Evolutionary conservation across 2,113 vertebrate genomes (phyloP), one percentile per base, ranked within the genome.

Genomic region (Oryzias celebensis): DNA sequence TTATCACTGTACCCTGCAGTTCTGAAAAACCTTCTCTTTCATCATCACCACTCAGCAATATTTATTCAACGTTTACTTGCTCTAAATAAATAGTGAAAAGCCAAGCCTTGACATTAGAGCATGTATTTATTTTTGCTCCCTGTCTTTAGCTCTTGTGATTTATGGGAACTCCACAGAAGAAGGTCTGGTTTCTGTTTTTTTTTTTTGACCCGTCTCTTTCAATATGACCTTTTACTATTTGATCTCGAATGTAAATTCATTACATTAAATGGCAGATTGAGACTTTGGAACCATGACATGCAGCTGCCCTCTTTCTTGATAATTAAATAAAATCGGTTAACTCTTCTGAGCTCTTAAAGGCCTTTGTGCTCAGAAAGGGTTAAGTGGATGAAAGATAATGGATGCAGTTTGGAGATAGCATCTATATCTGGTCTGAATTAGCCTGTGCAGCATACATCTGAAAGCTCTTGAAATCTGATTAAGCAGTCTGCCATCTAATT

Each of bases 301-400:
- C 69, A 71, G 61, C 62, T 57, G 60, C 82, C 65, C 7, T 55
- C 74, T 63, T 42, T 55, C 44, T 68, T 26, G 59, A 45, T 50
- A 52, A 85, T 85, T 71, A 81, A 60, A 72, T 73, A 36, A 68
- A 88, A 84, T 88, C 46, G 81, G 81, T 88, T 86, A 89, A 71
- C 62, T 47, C 2, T 4, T 72, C 57, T 65, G 72, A 78, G 74
- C 68, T 79, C 65, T 80, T 31, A 48, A 58, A 63, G 58, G 70
- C 70, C 66, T 80, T 80, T 82, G 72, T 78, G 76, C 47, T 77
- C 64, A 75, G 59, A 78, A 69, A 77, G 67, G 63, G 62, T 82
- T 77, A 84, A 84, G 65, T 73, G 78, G 77, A 81, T 83, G 60
- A 85, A 42, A 65, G 61, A 64, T 26, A 43, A 47, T 80, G 60